Percentiles rank a stretch among this genome's conserved stretches.
These are phyloP conservation scores for Boulengeromyrus knoepffleri DNA, from an alignment of 2,113 vertebrate species.

Conservation along the genomic window DNA sequence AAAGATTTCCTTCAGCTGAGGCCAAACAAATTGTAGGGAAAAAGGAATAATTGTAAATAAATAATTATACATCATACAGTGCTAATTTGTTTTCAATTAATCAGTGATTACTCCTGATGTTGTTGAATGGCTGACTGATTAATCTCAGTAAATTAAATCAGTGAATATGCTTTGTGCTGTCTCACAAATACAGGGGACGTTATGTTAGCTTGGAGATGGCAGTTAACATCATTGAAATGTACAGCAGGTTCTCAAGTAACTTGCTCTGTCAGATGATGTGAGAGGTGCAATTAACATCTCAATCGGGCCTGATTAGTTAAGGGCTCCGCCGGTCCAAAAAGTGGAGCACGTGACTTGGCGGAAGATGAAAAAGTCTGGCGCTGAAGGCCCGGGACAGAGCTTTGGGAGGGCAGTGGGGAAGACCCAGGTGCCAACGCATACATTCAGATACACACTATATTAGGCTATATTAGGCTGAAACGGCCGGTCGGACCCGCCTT, in stretches of 20 bases:
- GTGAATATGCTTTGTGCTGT: not conserved
- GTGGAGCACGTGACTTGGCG: not conserved
- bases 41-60: not conserved
- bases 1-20: not conserved
- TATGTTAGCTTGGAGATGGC: not conserved
- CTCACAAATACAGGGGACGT: not conserved
- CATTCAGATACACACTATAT: not conserved
- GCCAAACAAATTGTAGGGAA: not conserved
- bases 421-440: not conserved
- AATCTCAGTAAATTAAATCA: not conserved
- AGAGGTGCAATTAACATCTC: not conserved
- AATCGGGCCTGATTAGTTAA: not conserved
- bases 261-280: not conserved
- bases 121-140: not conserved
- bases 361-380: not conserved
- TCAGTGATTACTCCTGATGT: not conserved
- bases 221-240: not conserved
- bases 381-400: not conserved
- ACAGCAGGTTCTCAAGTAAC: not conserved
- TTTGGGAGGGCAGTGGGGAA: not conserved
- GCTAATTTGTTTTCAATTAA: constrained; percentile 4
- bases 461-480: not conserved
- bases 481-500: not conserved
- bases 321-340: not conserved
- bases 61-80: not conserved